These are phyloP conservation scores for Glaucopsyche alexis DNA, from an alignment of 2,888 invertebrate species.

Conservation along the genomic window DNA sequence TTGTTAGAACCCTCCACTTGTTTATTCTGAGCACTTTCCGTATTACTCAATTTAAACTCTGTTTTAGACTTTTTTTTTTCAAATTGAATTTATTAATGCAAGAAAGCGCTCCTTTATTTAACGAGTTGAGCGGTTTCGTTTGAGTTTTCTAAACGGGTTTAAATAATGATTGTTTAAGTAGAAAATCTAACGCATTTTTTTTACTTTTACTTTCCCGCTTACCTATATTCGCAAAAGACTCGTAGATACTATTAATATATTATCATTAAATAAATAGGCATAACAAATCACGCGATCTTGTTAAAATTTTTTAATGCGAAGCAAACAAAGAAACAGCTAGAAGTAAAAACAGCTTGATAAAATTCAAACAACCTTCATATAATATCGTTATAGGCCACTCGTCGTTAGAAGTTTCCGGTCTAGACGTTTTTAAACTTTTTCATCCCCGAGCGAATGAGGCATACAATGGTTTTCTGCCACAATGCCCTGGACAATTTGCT, in stretches of 20 bases:
- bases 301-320: too few species aligned
- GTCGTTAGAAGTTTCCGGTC: neutral
- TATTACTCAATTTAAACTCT: neutral
- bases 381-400: neutral
- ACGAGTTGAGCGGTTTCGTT: neutral
- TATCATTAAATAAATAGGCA: too few species aligned
- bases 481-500: conserved; percentile 8
- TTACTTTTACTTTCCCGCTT: too few species aligned
- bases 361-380: neutral
- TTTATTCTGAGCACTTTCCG: conserved; percentile 3
- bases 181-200: too few species aligned
- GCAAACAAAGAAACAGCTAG: too few species aligned
- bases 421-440: conserved; percentile 21
- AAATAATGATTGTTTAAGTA: neutral
- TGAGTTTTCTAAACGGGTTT: neutral
- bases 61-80: conserved; percentile 3
- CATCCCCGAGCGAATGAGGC: neutral
- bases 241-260: too few species aligned
- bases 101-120: conserved; percentile 9
- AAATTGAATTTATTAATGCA: conserved; percentile 19
- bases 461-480: conserved; percentile 23
- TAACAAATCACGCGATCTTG: too few species aligned
- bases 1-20: neutral
- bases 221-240: too few species aligned
- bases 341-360: neutral